A percentile compares a stretch with the other conserved stretches of the same genome.
Conservation (phyloP, 2,797 vertebrate species). For the Acridotheres tristis region DNA sequence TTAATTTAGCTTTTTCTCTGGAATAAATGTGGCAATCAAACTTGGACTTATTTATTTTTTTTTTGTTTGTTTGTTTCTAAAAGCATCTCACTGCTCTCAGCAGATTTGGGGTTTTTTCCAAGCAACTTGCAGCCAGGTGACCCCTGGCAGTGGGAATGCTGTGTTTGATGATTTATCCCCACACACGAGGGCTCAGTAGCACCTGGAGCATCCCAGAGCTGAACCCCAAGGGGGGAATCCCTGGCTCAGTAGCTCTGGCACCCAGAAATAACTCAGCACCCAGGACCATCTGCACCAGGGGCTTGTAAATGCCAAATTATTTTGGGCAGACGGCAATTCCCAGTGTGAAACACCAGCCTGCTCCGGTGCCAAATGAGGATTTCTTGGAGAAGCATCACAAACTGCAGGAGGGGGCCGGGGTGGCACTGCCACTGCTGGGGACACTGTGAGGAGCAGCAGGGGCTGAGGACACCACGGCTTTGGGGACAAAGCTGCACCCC, state of each 20-base stretch:
- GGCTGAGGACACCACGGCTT: rapidly evolving
- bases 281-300: neutral
- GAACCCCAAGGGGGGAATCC: neutral
- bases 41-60: neutral
- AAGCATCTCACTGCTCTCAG: neutral
- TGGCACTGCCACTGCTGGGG: rapidly evolving
- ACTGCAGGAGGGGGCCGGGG: rapidly evolving
- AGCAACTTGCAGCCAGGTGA: neutral
- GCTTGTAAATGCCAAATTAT: neutral
- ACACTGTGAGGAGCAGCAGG: neutral
- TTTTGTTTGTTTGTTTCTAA: neutral
- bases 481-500: neutral
- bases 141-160: neutral
- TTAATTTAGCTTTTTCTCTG: neutral
- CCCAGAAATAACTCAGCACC: neutral
- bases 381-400: neutral
- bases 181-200: neutral
- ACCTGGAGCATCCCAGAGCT: neutral
- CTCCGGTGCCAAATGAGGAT: rapidly evolving
- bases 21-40: neutral
- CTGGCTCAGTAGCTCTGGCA: neutral
- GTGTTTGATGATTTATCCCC: neutral
- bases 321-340: neutral
- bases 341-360: neutral
- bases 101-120: neutral